Percentiles rank a stretch among this genome's conserved stretches.
Conservation (phyloP, 1,140 invertebrate species). For the Drosophila quadrilineata region DNA sequence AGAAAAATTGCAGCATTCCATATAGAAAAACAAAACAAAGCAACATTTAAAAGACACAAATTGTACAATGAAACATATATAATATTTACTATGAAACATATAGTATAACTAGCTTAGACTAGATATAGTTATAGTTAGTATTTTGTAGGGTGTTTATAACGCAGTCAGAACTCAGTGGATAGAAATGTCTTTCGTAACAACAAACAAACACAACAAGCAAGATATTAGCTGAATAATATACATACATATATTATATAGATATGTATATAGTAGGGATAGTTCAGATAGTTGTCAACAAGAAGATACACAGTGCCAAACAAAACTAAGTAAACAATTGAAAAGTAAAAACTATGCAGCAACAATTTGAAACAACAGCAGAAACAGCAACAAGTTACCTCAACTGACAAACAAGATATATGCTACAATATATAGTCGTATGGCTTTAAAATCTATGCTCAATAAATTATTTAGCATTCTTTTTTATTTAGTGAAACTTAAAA, state of each 20-base stretch:
- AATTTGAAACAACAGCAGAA: slow-evolving; percentile 10
- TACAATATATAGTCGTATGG: slow-evolving; percentile 30
- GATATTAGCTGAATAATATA: slow-evolving; percentile 64
- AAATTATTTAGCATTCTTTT: slow-evolving; percentile 18
- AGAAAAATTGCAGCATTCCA: slow-evolving; percentile 61
- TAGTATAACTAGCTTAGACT: slow-evolving; percentile 2
- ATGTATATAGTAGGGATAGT: slow-evolving; percentile 1
- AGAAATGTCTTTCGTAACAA: slow-evolving; percentile 50
- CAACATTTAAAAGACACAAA: slow-evolving; percentile 55
- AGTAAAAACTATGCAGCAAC: slow-evolving; percentile 12
- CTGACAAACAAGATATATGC: slow-evolving; percentile 3
- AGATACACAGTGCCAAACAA: slow-evolving; percentile 47
- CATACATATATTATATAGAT: background rate
- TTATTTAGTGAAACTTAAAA: slow-evolving; percentile 1
- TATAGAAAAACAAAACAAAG: slow-evolving; percentile 33
- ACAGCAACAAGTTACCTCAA: slow-evolving; percentile 44
- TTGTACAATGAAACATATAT: slow-evolving; percentile 68
- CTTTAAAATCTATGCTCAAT: slow-evolving; percentile 39
- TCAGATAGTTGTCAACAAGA: too few relatives aligned
- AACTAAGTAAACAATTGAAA: slow-evolving; percentile 17
- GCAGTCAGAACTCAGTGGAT: slow-evolving; percentile 69
- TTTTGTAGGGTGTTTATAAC: slow-evolving; percentile 16
- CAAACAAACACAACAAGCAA: slow-evolving; percentile 73
- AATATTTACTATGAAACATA: background rate
- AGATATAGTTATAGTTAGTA: slow-evolving; percentile 22